These are phyloP conservation scores for Pipa parva DNA, from an alignment of 2,113 vertebrate species.

Conservation along the genomic window DNA sequence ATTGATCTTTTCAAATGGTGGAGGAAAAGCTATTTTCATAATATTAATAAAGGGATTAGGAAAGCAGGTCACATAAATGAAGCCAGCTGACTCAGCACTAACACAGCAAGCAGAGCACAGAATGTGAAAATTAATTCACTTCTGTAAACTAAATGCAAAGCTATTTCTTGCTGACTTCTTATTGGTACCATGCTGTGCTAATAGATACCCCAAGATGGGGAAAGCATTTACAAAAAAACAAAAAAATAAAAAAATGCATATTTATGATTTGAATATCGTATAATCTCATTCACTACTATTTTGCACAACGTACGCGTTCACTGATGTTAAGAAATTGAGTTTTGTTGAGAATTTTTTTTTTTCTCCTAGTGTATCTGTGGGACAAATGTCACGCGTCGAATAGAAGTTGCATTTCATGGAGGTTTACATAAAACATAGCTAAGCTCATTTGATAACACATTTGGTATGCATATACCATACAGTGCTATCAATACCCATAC, in stretches of 20 bases:
- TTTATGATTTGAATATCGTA: conserved; percentile 23
- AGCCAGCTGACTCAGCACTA: conserved; percentile 64
- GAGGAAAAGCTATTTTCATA: conserved; percentile 68
- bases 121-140: conserved; percentile 61
- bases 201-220: conserved; percentile 22
- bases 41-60: conserved; percentile 75
- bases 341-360: background rate
- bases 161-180: conserved; percentile 49
- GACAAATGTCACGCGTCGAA: background rate
- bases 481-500: background rate
- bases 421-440: background rate
- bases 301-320: conserved; percentile 2
- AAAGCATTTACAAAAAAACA: too few species aligned
- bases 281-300: background rate
- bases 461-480: background rate
- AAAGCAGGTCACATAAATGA: conserved; percentile 73
- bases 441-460: background rate
- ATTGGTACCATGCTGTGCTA: conserved; percentile 31
- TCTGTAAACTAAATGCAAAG: conserved; percentile 51
- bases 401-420: background rate
- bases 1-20: conserved; percentile 61
- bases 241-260: conserved; percentile 13
- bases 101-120: conserved; percentile 42
- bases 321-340: background rate
- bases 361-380: background rate